Evolutionary conservation across 2,797 vertebrate species (phyloP).

Genomic region (Crocidura indochinensis): DNA sequence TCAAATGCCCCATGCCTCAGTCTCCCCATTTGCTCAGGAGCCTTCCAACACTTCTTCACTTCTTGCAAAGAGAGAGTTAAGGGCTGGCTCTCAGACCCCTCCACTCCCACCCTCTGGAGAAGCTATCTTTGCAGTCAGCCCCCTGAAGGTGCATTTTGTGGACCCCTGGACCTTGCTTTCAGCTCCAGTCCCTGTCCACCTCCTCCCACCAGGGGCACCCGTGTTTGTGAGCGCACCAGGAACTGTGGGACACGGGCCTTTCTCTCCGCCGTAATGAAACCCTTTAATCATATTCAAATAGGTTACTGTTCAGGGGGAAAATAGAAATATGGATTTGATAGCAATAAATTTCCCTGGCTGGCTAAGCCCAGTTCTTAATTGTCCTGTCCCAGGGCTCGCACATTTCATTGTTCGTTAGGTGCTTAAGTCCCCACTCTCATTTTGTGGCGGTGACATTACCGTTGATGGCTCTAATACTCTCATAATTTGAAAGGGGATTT

Average conservation of each 20-base stretch:
- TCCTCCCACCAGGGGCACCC: constrained; percentile 61
- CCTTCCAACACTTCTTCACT: constrained; percentile 15
- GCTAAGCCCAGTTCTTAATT: constrained; percentile 99
- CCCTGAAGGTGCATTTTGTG: background rate
- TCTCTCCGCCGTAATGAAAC: constrained; percentile 94
- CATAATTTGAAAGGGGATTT: constrained; percentile 99
- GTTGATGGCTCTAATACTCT: constrained; percentile 99
- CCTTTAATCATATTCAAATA: constrained; percentile 99
- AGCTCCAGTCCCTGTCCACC: constrained; percentile 22
- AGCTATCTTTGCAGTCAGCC: background rate
- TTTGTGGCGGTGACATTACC: constrained; percentile 99
- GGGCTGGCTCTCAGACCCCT: background rate
- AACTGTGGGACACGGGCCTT: constrained; percentile 90
- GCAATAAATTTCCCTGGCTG: constrained; percentile 99
- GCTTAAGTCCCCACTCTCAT: constrained; percentile 99
- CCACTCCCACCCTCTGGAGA: background rate
- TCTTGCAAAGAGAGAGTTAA: constrained; percentile 28
- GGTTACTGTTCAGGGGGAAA: constrained; percentile 99
- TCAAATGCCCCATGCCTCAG: constrained; percentile 18
- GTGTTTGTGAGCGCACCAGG: constrained; percentile 93
- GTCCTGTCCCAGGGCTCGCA: constrained; percentile 99
- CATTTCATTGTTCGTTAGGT: constrained; percentile 99
- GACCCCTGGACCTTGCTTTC: constrained; percentile 37
- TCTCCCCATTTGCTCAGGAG: constrained; percentile 20
- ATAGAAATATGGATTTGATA: constrained; percentile 99